Evolutionary conservation across 92 coral and sea anemone species (phyloP), one percentile per base, ranked within the genome.

Genomic region (Scolanthus callimorphus): DNA sequence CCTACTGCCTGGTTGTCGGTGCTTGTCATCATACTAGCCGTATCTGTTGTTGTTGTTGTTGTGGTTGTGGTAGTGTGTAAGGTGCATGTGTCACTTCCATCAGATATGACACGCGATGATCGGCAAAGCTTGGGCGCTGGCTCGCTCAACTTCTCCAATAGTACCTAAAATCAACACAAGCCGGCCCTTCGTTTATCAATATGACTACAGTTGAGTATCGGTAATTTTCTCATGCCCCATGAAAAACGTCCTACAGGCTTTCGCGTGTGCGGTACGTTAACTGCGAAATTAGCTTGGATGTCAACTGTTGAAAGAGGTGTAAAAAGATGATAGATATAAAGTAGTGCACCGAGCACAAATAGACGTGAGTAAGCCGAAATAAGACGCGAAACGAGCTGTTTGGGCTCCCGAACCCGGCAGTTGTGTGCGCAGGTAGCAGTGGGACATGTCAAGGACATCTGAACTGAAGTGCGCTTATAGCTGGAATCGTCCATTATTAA

Each of bases 81-180:
- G 3, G 90, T 85, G 31, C 72, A 75, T 2, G 76, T 62, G 19
- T 78, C 84, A 2, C 69, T 71, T 60, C 56, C 60, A 39, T 71
- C 70, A 11, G 80, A 67, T n/a, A n/a, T n/a, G n/a, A n/a, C n/a
- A n/a, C n/a, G n/a, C 27, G 59, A 60, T 3, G 71, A 13, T 45
- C 69, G 76, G 56, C 74, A 59, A 26, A 82, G 75, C 50, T 68
- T 61, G 23, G 83, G 79, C 38, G 82, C 62, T 43, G 66, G 63
- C 34, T 85, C 91, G 25, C 74, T 84, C 27, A 92, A 59, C 78
- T 92, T 92, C 54, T 86, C 98, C 39, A 92, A 79, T 31, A 92
- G 80, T 1, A 92, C 91, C 98, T 92, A 58, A 12, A 31, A 47
- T 29, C 55, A 20, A 27, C 27, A n/a, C 31, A 38, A 28, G 23